Percentiles rank a stretch among this genome's conserved stretches.
Evolutionary conservation across 2,797 vertebrate genomes (phyloP).

Genomic region (Diplodus sargus): DNA sequence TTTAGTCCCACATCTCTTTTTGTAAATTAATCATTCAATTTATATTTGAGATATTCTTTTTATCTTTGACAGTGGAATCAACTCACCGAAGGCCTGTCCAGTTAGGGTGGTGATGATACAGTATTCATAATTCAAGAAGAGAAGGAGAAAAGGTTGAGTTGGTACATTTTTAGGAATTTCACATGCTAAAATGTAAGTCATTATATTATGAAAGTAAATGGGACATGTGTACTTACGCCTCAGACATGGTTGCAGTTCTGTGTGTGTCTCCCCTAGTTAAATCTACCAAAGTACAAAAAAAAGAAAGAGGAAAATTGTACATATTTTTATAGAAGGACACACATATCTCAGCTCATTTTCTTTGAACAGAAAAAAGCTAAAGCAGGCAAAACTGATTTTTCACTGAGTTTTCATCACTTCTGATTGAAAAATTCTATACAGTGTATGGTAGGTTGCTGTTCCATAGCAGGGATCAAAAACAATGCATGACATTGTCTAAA

Average conservation of each 20-base stretch:
- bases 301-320: neutral
- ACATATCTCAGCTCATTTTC: neutral
- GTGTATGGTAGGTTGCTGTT: neutral
- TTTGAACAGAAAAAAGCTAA: neutral
- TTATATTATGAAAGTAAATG: neutral
- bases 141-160: constrained; percentile 30
- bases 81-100: constrained; percentile 64
- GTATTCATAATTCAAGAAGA: constrained; percentile 25
- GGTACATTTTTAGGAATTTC: constrained; percentile 7
- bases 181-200: neutral
- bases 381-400: neutral
- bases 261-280: constrained; percentile 34
- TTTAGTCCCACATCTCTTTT: neutral
- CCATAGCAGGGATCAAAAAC: constrained; percentile 10
- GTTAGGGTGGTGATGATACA: neutral
- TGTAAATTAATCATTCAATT: neutral
- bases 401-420: neutral
- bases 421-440: neutral
- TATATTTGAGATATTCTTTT: neutral
- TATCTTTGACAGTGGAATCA: neutral
- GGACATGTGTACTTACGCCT: constrained; percentile 70
- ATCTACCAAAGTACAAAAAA: constrained; percentile 7
- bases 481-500: constrained; percentile 55
- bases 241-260: constrained; percentile 74
- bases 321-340: neutral